These are phyloP conservation scores for Sebastes jordani DNA, from an alignment of 2,797 vertebrate species.

Conservation along the genomic window DNA sequence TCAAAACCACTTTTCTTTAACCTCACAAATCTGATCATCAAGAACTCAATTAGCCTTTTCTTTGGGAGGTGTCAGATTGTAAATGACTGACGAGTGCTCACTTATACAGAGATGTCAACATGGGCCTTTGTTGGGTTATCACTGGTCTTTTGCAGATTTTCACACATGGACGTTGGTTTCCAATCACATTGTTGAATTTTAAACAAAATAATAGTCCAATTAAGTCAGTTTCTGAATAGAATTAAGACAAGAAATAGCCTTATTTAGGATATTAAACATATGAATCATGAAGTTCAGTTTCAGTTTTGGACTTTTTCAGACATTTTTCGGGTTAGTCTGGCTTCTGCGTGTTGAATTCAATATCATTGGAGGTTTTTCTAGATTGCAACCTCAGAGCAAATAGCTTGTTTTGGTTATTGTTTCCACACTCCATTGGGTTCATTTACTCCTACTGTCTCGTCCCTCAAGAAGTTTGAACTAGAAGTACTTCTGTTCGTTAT, in stretches of 20 bases:
- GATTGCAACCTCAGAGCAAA: neutral
- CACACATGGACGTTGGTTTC: too few species aligned
- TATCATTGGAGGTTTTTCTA: neutral
- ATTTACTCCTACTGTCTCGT: neutral
- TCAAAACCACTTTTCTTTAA: neutral
- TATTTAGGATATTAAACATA: neutral
- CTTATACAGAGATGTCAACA: too few species aligned
- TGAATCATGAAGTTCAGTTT: neutral
- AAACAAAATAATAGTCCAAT: too few species aligned
- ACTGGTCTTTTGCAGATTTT: too few species aligned
- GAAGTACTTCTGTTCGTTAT: neutral
- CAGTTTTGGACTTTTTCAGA: neutral
- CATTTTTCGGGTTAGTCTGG: neutral
- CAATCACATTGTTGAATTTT: too few species aligned
- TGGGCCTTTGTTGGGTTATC: too few species aligned
- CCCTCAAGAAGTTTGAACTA: neutral
- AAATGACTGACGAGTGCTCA: too few species aligned
- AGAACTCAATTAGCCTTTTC: too few species aligned
- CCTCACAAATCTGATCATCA: too few species aligned
- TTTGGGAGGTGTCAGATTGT: too few species aligned
- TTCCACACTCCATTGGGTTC: neutral
- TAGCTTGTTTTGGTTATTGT: neutral
- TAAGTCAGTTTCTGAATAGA: neutral
- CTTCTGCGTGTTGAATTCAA: neutral
- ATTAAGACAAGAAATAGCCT: neutral